These are phyloP conservation scores for Sylvietta virens DNA, from an alignment of 2,113 vertebrate genomes.

Conservation along the genomic window DNA sequence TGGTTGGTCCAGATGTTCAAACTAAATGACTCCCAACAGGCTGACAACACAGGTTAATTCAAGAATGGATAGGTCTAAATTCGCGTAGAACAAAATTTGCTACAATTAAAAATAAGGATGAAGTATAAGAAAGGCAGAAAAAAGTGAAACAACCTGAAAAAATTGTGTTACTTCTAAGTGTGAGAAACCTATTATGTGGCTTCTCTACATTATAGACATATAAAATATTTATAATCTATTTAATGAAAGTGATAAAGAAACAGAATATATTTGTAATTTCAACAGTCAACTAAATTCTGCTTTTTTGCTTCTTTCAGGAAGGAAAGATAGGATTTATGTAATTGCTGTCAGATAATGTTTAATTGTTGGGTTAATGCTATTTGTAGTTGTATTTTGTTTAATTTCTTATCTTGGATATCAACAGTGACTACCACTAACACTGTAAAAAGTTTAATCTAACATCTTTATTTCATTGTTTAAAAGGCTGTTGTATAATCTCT, in stretches of 20 bases:
- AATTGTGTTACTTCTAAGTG: background rate
- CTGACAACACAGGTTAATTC: constrained; percentile 57
- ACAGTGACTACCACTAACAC: background rate
- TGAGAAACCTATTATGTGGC: background rate
- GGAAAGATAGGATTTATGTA: background rate
- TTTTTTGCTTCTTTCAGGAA: background rate
- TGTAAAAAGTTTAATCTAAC: background rate
- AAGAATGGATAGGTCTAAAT: constrained; percentile 48
- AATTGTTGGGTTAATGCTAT: background rate
- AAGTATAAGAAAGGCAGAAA: background rate
- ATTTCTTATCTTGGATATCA: background rate
- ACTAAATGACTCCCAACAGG: constrained; percentile 50
- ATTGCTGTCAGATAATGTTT: background rate
- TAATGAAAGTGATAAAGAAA: background rate
- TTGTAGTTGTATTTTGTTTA: background rate
- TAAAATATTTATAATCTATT: background rate
- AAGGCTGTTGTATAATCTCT: background rate
- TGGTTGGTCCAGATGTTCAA: constrained; percentile 69
- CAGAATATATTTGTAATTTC: background rate
- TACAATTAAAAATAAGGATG: constrained; percentile 34
- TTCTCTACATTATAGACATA: background rate
- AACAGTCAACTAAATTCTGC: background rate
- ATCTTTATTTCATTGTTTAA: background rate
- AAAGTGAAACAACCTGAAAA: constrained; percentile 11
- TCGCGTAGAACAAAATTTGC: constrained; percentile 9